Conservation (phyloP, 1,140 invertebrate species). For the Drosophila arawakana region DNA sequence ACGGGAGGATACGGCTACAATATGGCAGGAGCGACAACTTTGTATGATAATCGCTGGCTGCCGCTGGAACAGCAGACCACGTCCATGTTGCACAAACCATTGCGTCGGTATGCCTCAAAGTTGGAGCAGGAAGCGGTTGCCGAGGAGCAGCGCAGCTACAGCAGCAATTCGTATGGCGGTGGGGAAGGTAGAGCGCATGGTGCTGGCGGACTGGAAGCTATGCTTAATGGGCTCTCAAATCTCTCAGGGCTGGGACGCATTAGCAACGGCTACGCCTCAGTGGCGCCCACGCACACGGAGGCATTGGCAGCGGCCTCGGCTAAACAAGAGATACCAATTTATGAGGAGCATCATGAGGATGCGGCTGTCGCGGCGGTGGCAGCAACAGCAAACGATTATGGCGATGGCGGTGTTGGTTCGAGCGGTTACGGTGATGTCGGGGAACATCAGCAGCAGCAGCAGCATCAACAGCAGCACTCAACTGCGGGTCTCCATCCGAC, state of each 20-base stretch:
- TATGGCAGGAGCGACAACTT: conserved; percentile 26
- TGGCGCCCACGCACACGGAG: conserved; percentile 69
- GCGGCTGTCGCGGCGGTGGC: conserved; percentile 66
- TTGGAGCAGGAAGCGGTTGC: conserved; percentile 23
- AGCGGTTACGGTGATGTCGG: conserved; percentile 27
- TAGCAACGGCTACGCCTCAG: conserved; percentile 70
- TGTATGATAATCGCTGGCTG: conserved; percentile 68
- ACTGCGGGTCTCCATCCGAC: conserved; percentile 41
- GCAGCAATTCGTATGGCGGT: conserved; percentile 28
- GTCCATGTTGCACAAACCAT: conserved; percentile 32
- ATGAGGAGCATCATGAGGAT: conserved; percentile 81
- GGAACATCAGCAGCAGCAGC: conserved; percentile 15
- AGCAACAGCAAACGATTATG: conserved; percentile 48
- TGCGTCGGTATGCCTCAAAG: conserved; percentile 49
- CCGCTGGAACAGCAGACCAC: conserved; percentile 50
- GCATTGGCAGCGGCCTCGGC: conserved; percentile 55
- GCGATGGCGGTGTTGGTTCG: conserved; percentile 40
- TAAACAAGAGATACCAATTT: conserved; percentile 83
- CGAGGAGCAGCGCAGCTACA: conserved; percentile 35
- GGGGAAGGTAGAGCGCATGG: conserved; percentile 15
- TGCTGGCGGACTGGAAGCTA: conserved; percentile 41
- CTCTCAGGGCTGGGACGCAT: conserved; percentile 77
- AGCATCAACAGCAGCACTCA: conserved; percentile 39
- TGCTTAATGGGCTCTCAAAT: conserved; percentile 79
- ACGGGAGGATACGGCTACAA: conserved; percentile 37